Evolutionary conservation across 2,888 invertebrate species (phyloP).

Genomic region (Enchytraeus crypticus): DNA sequence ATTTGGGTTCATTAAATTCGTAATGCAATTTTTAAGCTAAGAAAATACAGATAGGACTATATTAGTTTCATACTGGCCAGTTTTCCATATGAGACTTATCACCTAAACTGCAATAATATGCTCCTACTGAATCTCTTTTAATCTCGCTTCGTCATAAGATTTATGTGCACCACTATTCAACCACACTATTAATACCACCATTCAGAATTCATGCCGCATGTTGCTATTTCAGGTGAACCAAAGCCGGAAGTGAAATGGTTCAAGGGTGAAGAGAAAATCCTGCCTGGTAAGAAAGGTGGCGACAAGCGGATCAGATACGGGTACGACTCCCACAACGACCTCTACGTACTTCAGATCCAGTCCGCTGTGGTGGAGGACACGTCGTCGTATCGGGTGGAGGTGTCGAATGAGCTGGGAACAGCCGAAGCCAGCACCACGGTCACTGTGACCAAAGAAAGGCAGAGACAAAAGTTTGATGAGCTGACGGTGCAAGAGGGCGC

Average conservation of each 20-base stretch:
- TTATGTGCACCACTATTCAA: too few species aligned
- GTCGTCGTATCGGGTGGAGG: slow-evolving; percentile 31
- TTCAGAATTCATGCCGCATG: too few species aligned
- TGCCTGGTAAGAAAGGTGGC: slow-evolving; percentile 11
- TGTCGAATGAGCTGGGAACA: slow-evolving; percentile 6
- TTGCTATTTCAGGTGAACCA: slow-evolving; percentile 12
- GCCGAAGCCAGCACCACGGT: slow-evolving; percentile 6
- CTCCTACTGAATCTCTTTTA: too few species aligned
- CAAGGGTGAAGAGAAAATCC: slow-evolving; percentile 24
- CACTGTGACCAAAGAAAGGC: not conserved
- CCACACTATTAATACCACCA: too few species aligned
- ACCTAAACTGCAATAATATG: too few species aligned
- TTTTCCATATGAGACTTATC: too few species aligned
- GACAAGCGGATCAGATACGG: slow-evolving; percentile 6
- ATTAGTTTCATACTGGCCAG: too few species aligned
- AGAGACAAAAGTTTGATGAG: not conserved
- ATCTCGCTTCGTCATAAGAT: too few species aligned
- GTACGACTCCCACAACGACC: not conserved
- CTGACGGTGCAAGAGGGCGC: too few species aligned
- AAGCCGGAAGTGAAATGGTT: slow-evolving; percentile 27
- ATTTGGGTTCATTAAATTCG: too few species aligned
- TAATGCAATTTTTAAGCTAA: too few species aligned
- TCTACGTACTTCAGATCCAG: slow-evolving; percentile 1
- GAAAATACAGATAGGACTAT: too few species aligned
- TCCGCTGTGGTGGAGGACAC: slow-evolving; percentile 25